A percentile compares a stretch with the other conserved stretches of the same genome.
These are phyloP conservation scores for Drosophila macrospina DNA, from an alignment of 2,888 invertebrate species.

Conservation along the genomic window DNA sequence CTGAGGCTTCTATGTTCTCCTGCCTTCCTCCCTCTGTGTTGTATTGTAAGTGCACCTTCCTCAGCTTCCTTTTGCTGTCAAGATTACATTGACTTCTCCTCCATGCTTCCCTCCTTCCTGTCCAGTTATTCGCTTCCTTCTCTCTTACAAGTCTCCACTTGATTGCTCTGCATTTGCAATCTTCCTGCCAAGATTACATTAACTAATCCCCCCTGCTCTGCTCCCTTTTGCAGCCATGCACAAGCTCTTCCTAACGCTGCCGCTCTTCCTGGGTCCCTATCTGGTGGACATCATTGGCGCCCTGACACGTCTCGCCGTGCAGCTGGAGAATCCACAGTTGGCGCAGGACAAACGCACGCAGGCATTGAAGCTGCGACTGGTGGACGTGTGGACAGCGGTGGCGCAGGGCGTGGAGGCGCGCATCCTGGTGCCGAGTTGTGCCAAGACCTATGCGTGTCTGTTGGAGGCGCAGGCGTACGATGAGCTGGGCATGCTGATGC, in stretches of 20 bases:
- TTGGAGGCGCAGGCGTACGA: constrained; percentile 87
- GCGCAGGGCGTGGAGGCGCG: constrained; percentile 90
- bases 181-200: background rate
- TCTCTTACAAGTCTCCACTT: too few species aligned
- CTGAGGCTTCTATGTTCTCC: too few species aligned
- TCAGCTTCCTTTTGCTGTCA: too few species aligned
- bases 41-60: too few species aligned
- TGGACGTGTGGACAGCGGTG: constrained; percentile 89
- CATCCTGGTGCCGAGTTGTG: constrained; percentile 91
- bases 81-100: background rate
- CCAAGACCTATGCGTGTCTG: constrained; percentile 88
- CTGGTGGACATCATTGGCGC: constrained; percentile 90
- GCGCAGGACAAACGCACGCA: constrained; percentile 86
- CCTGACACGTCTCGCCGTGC: constrained; percentile 86
- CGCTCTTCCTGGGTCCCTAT: constrained; percentile 94
- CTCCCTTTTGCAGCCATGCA: constrained; percentile 87
- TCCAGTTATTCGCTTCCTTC: too few species aligned
- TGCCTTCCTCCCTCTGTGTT: too few species aligned
- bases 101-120: background rate
- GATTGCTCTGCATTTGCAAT: too few species aligned
- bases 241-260: constrained; percentile 92
- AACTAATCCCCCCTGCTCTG: background rate
- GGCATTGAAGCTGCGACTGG: constrained; percentile 87
- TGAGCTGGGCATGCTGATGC: constrained; percentile 90
- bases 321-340: constrained; percentile 62